A percentile compares a stretch with the other conserved stretches of the same genome.
phyloP scores from a whole-genome alignment of 2,797 vertebrate genomes.

The Ptychobarbus kaznakovi region DNA sequence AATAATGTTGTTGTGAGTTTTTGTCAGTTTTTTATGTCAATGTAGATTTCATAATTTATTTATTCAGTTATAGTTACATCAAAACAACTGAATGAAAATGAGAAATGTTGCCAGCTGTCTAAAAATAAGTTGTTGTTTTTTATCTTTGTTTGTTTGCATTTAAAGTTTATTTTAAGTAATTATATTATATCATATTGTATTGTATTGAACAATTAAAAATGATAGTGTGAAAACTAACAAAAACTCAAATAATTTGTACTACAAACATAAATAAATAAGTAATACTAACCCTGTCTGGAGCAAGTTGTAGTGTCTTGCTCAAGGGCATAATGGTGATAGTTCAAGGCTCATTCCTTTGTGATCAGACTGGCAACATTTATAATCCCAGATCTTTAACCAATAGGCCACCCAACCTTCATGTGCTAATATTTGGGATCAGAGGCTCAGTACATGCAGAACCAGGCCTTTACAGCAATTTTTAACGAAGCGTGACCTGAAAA shows the following conservation, averaged over 20 bases:
- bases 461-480: constrained; percentile 21
- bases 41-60: neutral
- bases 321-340: neutral
- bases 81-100: neutral
- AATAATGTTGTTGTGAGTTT: too few species aligned
- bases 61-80: neutral
- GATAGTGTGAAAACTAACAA: neutral
- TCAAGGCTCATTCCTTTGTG: neutral
- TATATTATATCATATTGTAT: too few species aligned
- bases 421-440: constrained; percentile 17
- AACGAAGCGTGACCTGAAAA: constrained; percentile 4
- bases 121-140: too few species aligned
- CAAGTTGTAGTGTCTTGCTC: neutral
- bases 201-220: too few species aligned
- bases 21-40: neutral
- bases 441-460: constrained; percentile 34
- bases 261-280: neutral
- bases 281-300: neutral
- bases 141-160: too few species aligned
- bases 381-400: constrained; percentile 5
- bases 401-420: neutral
- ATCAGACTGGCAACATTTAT: neutral
- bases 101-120: neutral
- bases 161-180: too few species aligned
- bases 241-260: neutral